Evolutionary conservation across 2,888 invertebrate species (phyloP), one percentile per base, ranked within the genome.

Genomic region (Geophilus truncorum): DNA sequence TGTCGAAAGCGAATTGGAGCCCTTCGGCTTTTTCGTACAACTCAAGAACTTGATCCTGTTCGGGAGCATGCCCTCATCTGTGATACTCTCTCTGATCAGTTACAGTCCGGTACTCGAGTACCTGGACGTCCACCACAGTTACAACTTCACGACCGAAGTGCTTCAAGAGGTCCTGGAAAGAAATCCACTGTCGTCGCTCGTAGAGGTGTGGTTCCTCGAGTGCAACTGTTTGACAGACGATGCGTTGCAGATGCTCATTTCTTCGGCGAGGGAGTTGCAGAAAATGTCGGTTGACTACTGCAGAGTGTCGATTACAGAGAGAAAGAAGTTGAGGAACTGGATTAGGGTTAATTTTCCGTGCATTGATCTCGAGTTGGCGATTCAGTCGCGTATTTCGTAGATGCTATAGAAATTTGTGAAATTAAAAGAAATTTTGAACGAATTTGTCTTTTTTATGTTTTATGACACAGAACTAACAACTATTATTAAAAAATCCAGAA

Each of bases 341-440:
- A 77, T 77, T 32, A 15, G 9, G n/a, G 9, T 5, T 15, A 21
- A 30, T 21, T 32, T 10, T 30, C 77, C 77, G 12, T 30, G 30
- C 7, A 77, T 32, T 30, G 77, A 77, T 34, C 10, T 77, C 7
- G 32, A 28, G 7, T 77, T 77, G 25, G 32, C 28, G 9, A 10
- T 77, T n/a, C 25, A 77, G 32, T 77, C 77, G 4, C 28, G 77
- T 9, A 77, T 77, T 32, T 77, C 32, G 32, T 77, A n/a, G n/a
- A n/a, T n/a, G n/a, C n/a, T n/a, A n/a, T n/a, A n/a, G n/a, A n/a
- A n/a, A n/a, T n/a, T n/a, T n/a, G n/a, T n/a, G n/a, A n/a, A n/a
- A n/a, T n/a, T n/a, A n/a, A n/a, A n/a, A n/a, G n/a, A n/a, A n/a
- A n/a, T n/a, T n/a, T n/a, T n/a, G n/a, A n/a, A n/a, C n/a, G n/a